These are phyloP conservation scores for Pungitius pungitius DNA, from an alignment of 2,113 vertebrate species.

Conservation along the genomic window DNA sequence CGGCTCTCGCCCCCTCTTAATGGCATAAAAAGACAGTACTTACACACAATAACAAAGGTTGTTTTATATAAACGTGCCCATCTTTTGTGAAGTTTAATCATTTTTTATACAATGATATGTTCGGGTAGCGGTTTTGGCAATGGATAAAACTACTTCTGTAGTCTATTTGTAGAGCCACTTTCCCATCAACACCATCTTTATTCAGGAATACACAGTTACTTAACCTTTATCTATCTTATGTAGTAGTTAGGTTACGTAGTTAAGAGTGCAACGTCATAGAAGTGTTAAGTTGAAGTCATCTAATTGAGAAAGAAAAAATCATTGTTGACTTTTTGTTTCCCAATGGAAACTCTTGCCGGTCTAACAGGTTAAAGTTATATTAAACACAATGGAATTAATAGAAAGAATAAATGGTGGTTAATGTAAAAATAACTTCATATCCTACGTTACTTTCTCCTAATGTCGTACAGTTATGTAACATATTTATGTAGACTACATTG, in stretches of 20 bases:
- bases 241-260: background rate
- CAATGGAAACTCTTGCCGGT: background rate
- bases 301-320: background rate
- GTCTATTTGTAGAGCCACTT: background rate
- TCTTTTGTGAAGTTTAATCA: background rate
- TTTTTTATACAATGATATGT: background rate
- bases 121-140: background rate
- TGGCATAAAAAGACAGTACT: too few species aligned
- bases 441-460: background rate
- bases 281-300: background rate
- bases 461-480: background rate
- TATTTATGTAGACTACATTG: background rate
- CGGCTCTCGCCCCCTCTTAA: too few species aligned
- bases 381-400: background rate
- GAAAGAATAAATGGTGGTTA: background rate
- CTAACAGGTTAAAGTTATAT: background rate
- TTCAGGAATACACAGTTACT: background rate
- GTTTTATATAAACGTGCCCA: background rate
- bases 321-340: background rate
- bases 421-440: background rate
- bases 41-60: background rate
- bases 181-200: background rate
- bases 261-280: background rate
- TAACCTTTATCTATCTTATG: background rate
- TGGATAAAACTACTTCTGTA: background rate